Evolutionary conservation across 2,113 vertebrate genomes (phyloP).

Genomic region (Rhabdornis inornatus): DNA sequence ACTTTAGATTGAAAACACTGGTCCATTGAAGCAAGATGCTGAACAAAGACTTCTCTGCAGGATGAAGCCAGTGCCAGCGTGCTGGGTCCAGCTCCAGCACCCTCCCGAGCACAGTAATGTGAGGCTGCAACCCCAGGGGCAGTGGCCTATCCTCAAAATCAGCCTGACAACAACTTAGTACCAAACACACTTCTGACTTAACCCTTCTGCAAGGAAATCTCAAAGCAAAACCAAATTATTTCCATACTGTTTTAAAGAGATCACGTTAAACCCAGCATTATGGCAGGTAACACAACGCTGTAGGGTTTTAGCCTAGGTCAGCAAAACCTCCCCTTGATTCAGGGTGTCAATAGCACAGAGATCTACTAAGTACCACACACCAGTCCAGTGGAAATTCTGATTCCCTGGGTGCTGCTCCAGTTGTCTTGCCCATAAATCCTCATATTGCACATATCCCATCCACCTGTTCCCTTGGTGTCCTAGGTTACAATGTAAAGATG

Average conservation of each 20-base stretch:
- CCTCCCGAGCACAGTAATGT: not conserved
- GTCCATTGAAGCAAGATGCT: not conserved
- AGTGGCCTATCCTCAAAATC: not conserved
- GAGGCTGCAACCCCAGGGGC: not conserved
- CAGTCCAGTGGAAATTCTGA: not conserved
- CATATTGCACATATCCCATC: not conserved
- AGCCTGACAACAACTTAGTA: not conserved
- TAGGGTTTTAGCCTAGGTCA: not conserved
- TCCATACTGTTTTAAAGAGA: rapidly evolving
- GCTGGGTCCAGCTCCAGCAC: not conserved
- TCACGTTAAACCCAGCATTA: not conserved
- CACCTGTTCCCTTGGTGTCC: not conserved
- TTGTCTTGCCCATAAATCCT: not conserved
- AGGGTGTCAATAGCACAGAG: not conserved
- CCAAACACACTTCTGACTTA: not conserved
- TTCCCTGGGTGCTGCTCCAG: not conserved
- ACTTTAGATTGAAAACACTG: not conserved
- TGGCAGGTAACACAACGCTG: not conserved
- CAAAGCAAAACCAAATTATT: not conserved
- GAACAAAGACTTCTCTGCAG: not conserved
- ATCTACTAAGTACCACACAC: not conserved
- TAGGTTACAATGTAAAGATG: too few species aligned
- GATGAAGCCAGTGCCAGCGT: rapidly evolving
- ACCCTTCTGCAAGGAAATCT: not conserved
- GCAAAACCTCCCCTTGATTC: not conserved